phyloP scores from a whole-genome alignment of 2,888 invertebrate species.

The Synergus japonicus region DNA sequence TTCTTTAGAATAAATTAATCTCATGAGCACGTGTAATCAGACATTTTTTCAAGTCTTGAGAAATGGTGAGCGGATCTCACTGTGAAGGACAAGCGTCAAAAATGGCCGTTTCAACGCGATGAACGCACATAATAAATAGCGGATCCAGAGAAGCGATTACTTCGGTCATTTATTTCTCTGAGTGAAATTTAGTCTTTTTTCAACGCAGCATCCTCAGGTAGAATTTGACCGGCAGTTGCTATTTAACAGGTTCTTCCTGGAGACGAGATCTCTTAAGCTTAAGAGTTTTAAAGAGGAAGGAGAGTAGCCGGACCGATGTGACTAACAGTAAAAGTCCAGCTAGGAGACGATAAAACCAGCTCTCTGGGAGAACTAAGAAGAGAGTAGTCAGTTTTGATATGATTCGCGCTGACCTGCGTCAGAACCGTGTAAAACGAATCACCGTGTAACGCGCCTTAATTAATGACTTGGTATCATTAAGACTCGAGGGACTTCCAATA shows the following conservation, averaged over 20 bases:
- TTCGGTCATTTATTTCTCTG: slow-evolving; percentile 36
- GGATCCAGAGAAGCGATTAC: slow-evolving; percentile 39
- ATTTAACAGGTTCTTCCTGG: slow-evolving; percentile 40
- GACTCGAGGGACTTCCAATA: slow-evolving; percentile 25
- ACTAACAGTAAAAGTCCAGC: slow-evolving; percentile 69
- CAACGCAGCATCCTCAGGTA: slow-evolving; percentile 3
- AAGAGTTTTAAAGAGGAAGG: slow-evolving; percentile 34
- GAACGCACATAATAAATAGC: slow-evolving; percentile 34
- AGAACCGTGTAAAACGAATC: slow-evolving; percentile 48
- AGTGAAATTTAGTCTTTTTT: slow-evolving; percentile 39
- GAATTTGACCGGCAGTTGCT: slow-evolving; percentile 33
- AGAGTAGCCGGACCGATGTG: slow-evolving; percentile 33
- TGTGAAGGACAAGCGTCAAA: slow-evolving; percentile 40
- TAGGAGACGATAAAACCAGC: slow-evolving; percentile 63
- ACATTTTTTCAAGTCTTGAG: slow-evolving; percentile 1
- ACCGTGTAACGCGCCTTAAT: slow-evolving; percentile 53
- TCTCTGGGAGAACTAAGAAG: slow-evolving; percentile 44
- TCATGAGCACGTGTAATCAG: slow-evolving; percentile 25
- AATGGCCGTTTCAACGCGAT: slow-evolving; percentile 22
- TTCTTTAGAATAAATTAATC: slow-evolving; percentile 16
- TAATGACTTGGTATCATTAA: slow-evolving; percentile 44
- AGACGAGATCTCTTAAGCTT: slow-evolving; percentile 25
- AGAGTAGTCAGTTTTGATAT: slow-evolving; percentile 38
- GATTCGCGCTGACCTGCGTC: slow-evolving; percentile 24
- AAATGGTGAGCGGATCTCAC: slow-evolving; percentile 35